Evolutionary conservation across 1,140 invertebrate genomes (phyloP).

Genomic region (Trichonephila inaurata): DNA sequence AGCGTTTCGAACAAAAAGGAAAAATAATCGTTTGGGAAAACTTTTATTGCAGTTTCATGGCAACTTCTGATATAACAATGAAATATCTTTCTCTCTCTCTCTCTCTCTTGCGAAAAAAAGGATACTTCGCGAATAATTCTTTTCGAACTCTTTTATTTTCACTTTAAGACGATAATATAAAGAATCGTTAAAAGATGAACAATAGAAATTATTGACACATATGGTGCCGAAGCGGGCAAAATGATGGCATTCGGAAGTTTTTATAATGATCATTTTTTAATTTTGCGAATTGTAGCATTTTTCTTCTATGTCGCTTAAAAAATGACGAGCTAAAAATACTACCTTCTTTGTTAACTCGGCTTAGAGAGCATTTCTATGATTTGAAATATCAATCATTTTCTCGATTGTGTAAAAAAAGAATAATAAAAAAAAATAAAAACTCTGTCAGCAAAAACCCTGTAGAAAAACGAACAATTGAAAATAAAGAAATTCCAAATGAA

Average conservation of each 20-base stretch:
- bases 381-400: no score
- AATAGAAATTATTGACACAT: background rate
- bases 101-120: background rate
- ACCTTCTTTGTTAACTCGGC: no score
- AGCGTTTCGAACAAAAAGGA: background rate
- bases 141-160: background rate
- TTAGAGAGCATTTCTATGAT: no score
- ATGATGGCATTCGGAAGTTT: background rate
- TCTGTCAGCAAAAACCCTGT: no score
- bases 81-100: background rate
- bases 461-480: no score
- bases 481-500: no score
- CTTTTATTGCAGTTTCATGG: constrained; percentile 38
- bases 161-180: constrained; percentile 6
- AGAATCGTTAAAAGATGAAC: constrained; percentile 15
- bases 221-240: background rate
- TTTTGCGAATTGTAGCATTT: background rate
- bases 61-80: background rate
- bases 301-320: background rate
- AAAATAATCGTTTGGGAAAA: constrained; percentile 44
- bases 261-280: background rate
- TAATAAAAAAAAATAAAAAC: no score
- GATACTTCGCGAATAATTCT: background rate
- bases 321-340: background rate
- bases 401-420: no score